phyloP scores from a whole-genome alignment of 1,140 invertebrate species.

The Phocides pigmalion region DNA sequence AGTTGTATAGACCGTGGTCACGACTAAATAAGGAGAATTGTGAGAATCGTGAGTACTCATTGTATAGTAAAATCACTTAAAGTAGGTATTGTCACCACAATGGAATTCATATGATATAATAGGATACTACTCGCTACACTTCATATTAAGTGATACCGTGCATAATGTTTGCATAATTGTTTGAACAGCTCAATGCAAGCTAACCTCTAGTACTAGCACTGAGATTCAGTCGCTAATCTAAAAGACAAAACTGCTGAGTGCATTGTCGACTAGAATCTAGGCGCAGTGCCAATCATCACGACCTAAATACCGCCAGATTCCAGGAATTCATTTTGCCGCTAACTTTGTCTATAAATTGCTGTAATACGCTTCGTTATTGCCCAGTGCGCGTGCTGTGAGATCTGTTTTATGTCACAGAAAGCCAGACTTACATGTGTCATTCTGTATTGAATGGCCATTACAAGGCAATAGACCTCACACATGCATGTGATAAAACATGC shows the following conservation, averaged over 20 bases:
- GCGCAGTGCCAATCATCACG: conserved; percentile 19
- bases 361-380: conserved; percentile 24
- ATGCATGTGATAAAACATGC: neutral
- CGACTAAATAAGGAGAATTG: too few species aligned
- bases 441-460: conserved; percentile 16
- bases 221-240: neutral
- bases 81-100: too few species aligned
- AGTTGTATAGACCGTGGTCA: too few species aligned
- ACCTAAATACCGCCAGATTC: conserved; percentile 23
- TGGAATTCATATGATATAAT: too few species aligned
- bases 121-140: too few species aligned
- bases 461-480: conserved; percentile 8
- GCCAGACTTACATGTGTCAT: conserved; percentile 26
- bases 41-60: too few species aligned
- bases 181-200: too few species aligned
- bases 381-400: conserved; percentile 18
- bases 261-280: conserved; percentile 19
- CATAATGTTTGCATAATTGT: too few species aligned
- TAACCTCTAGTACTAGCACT: too few species aligned
- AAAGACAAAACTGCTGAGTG: neutral
- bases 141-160: too few species aligned
- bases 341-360: conserved; percentile 26
- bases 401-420: conserved; percentile 26
- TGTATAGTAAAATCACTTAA: too few species aligned
- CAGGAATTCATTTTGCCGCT: conserved; percentile 18